A percentile compares a stretch with the other conserved stretches of the same genome.
Conservation (phyloP, 2,113 vertebrate species). For the Neolamprologus sp. region DNA sequence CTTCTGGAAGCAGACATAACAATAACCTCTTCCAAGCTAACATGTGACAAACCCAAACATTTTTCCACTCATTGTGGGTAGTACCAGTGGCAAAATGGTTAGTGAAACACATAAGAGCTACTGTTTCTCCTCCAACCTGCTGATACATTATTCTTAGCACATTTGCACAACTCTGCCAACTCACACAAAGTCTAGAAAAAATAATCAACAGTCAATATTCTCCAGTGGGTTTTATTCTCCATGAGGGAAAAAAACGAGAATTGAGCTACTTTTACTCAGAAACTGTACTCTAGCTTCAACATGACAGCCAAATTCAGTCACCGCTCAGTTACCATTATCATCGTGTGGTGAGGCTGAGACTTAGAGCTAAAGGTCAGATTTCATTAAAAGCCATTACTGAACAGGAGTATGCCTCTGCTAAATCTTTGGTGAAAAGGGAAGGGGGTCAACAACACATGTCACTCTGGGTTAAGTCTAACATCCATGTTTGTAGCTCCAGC, state of each 20-base stretch:
- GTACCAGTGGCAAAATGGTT: conserved; percentile 4
- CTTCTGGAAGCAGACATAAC: conserved; percentile 71
- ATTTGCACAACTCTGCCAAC: not conserved
- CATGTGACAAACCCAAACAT: conserved; percentile 10
- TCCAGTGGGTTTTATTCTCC: not conserved
- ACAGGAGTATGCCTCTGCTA: conserved; percentile 27
- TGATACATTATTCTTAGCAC: not conserved
- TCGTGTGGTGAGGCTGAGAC: not conserved
- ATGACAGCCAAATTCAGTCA: not conserved
- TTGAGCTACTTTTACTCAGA: not conserved
- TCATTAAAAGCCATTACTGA: conserved; percentile 53
- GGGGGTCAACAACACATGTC: conserved; percentile 22
- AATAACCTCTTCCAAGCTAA: conserved; percentile 59
- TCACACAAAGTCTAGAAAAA: not conserved
- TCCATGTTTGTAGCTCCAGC: not conserved
- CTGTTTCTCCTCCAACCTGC: conserved; percentile 18
- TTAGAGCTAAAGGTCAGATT: conserved; percentile 15
- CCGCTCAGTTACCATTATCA: not conserved
- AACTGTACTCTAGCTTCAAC: not conserved
- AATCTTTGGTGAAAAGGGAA: conserved; percentile 46
- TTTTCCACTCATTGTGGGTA: not conserved
- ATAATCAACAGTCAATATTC: not conserved
- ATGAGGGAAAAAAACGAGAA: not conserved
- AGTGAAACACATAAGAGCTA: conserved; percentile 13
- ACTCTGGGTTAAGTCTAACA: conserved; percentile 36